phyloP scores from a whole-genome alignment of 2,797 vertebrate species.

The Peromyscus attwateri region DNA sequence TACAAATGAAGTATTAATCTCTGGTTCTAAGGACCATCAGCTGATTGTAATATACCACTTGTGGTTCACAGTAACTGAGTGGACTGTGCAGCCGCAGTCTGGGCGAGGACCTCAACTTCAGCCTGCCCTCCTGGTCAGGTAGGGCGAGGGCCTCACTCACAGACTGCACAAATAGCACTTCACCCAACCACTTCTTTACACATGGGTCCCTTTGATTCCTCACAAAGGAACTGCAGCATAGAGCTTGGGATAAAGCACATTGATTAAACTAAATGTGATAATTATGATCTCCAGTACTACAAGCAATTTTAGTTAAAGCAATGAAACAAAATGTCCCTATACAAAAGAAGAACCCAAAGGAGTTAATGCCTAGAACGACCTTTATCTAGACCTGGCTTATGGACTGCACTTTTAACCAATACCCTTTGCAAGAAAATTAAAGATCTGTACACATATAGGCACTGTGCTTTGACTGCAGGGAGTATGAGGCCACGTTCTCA shows the following conservation, averaged over 20 bases:
- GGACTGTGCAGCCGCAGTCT: background rate
- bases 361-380: background rate
- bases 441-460: background rate
- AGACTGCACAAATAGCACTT: background rate
- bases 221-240: conserved; percentile 24
- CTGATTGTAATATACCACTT: background rate
- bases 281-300: conserved; percentile 17
- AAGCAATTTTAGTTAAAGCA: conserved; percentile 63
- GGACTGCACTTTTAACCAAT: conserved; percentile 27
- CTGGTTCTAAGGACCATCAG: background rate
- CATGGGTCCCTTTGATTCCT: conserved; percentile 32
- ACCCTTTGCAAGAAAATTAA: conserved; percentile 44
- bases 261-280: conserved; percentile 55
- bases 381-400: background rate
- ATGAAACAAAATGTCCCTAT: conserved; percentile 47
- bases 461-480: background rate
- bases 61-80: background rate
- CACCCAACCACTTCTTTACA: conserved; percentile 2
- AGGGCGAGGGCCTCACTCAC: background rate
- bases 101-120: background rate
- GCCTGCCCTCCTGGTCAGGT: background rate
- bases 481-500: background rate
- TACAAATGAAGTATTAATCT: conserved; percentile 20
- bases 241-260: background rate
- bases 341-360: conserved; percentile 22